Conservation (phyloP, 2,113 vertebrate genomes). For the Indicator maculatus region DNA sequence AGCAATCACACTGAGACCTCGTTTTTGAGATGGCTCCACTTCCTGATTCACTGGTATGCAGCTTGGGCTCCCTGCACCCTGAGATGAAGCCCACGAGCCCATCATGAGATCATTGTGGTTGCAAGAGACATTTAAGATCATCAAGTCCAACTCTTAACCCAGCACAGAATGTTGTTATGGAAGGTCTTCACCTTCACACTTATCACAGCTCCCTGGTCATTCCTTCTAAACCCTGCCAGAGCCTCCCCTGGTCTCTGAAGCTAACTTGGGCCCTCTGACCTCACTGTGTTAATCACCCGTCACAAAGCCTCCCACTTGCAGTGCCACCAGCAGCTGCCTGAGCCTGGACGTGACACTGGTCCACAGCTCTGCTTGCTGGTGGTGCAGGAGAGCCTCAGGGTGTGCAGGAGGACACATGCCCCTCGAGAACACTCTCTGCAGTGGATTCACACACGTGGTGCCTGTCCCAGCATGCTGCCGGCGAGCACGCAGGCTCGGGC, state of each 20-base stretch:
- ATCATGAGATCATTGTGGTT: neutral
- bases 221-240: neutral
- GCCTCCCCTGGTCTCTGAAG: neutral
- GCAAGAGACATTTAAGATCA: neutral
- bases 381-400: neutral
- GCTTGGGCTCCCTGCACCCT: rapidly evolving
- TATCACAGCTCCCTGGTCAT: neutral
- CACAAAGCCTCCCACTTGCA: rapidly evolving
- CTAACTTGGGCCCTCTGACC: neutral
- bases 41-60: rapidly evolving
- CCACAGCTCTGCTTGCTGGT: neutral
- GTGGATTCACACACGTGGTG: neutral
- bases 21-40: neutral
- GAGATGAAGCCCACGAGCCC: neutral
- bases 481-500: neutral
- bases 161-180: neutral
- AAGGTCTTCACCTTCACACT: neutral
- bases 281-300: neutral
- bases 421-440: rapidly evolving
- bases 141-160: no score
- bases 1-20: rapidly evolving
- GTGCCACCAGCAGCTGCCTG: neutral
- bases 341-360: rapidly evolving
- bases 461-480: rapidly evolving
- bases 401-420: neutral